These are phyloP conservation scores for Cyphomyrus plagiostoma DNA, from an alignment of 2,113 vertebrate species.

Conservation along the genomic window DNA sequence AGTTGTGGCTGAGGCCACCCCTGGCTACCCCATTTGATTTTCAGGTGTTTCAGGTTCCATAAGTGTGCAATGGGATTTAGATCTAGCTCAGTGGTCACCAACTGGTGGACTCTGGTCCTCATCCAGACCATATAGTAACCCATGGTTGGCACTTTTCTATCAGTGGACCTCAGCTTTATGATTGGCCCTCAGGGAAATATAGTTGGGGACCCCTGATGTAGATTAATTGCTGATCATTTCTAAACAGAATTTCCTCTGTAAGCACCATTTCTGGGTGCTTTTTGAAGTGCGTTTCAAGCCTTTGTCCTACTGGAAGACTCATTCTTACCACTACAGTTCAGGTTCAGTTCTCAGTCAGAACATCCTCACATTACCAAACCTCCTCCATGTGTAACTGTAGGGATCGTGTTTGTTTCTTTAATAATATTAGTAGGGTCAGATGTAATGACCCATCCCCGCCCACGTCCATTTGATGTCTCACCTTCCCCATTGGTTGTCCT, in stretches of 20 bases:
- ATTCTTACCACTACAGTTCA: not conserved
- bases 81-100: not conserved
- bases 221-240: not conserved
- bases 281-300: too few relatives aligned
- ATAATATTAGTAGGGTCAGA: not conserved
- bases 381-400: not conserved
- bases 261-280: not conserved
- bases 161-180: not conserved
- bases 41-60: not conserved
- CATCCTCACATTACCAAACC: not conserved
- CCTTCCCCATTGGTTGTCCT: slow-evolving; percentile 43
- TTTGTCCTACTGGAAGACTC: not conserved
- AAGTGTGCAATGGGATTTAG: not conserved
- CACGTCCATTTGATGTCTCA: slow-evolving; percentile 26
- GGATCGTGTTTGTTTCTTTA: not conserved
- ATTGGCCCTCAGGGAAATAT: not conserved
- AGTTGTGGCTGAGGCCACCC: not conserved
- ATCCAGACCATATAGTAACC: not conserved
- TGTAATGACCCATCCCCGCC: not conserved
- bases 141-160: not conserved
- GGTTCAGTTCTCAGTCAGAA: not conserved
- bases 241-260: not conserved
- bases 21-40: not conserved
- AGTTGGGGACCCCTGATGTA: not conserved
- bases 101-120: not conserved